Conservation (phyloP, 2,888 invertebrate species). For the Acholoe squamosa region DNA sequence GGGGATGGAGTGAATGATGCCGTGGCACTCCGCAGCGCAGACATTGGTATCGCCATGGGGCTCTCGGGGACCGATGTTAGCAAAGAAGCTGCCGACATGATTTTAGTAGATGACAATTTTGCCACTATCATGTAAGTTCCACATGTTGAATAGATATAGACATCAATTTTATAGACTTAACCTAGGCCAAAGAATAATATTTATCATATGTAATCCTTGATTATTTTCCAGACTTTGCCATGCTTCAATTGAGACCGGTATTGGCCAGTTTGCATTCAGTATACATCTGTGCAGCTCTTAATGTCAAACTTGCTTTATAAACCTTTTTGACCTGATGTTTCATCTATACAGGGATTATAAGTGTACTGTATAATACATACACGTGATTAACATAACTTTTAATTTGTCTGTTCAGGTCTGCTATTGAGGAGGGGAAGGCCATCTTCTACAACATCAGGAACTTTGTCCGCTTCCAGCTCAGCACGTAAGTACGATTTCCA, state of each 20-base stretch:
- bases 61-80: slow-evolving; percentile 97
- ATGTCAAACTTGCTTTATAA: too few species aligned
- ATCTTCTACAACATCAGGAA: slow-evolving; percentile 99
- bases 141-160: background rate
- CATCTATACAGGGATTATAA: too few species aligned
- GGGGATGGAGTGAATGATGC: slow-evolving; percentile 99
- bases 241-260: too few species aligned
- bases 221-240: too few species aligned
- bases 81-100: slow-evolving; percentile 99
- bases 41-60: slow-evolving; percentile 98
- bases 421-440: slow-evolving; percentile 99
- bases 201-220: too few species aligned
- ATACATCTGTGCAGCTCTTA: too few species aligned
- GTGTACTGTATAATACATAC: too few species aligned
- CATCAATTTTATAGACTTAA: background rate
- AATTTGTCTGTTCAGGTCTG: slow-evolving; percentile 86
- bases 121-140: slow-evolving; percentile 95
- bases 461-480: slow-evolving; percentile 98
- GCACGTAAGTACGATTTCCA: slow-evolving; percentile 87
- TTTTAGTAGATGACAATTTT: slow-evolving; percentile 98
- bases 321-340: too few species aligned
- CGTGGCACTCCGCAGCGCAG: slow-evolving; percentile 97
- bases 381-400: too few species aligned
- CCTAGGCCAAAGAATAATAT: too few species aligned
- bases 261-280: too few species aligned